Percentiles rank a stretch among this genome's conserved stretches.
phyloP scores from a whole-genome alignment of 2,113 vertebrate genomes.

The Chrysemys picta region DNA sequence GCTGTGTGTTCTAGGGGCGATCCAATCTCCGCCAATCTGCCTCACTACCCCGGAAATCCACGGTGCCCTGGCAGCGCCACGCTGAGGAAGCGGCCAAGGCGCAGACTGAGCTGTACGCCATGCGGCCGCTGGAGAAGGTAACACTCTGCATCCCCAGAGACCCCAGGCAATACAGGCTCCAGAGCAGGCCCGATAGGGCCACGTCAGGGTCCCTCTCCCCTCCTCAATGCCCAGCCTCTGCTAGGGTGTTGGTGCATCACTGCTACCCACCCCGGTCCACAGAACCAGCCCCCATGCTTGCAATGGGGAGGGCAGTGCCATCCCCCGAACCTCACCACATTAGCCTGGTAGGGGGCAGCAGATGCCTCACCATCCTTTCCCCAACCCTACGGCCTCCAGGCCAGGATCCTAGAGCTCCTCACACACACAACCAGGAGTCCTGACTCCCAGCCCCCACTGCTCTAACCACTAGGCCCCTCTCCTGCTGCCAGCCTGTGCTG shows the following conservation, averaged over 20 bases:
- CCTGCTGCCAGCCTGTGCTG: neutral
- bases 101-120: neutral
- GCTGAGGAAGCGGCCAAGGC: slow-evolving; percentile 34
- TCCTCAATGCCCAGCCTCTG: neutral
- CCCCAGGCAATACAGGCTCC: too few species aligned
- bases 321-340: fast-evolving
- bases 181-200: neutral
- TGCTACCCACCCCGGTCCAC: neutral
- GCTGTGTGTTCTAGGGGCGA: neutral
- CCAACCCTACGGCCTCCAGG: neutral
- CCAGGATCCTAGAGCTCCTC: neutral
- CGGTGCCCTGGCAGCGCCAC: slow-evolving; percentile 79
- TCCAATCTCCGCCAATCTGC: slow-evolving; percentile 28
- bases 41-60: slow-evolving; percentile 74
- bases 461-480: neutral
- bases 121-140: slow-evolving; percentile 70
- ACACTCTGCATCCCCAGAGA: neutral
- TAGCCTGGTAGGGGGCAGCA: neutral
- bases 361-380: too few species aligned
- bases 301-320: neutral
- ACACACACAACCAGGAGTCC: neutral
- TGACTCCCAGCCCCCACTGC: neutral
- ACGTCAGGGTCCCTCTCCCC: neutral
- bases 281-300: neutral
- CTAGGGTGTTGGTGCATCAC: neutral